These are phyloP conservation scores for Globicephala melas DNA, from an alignment of 2,113 vertebrate species.

Conservation along the genomic window DNA sequence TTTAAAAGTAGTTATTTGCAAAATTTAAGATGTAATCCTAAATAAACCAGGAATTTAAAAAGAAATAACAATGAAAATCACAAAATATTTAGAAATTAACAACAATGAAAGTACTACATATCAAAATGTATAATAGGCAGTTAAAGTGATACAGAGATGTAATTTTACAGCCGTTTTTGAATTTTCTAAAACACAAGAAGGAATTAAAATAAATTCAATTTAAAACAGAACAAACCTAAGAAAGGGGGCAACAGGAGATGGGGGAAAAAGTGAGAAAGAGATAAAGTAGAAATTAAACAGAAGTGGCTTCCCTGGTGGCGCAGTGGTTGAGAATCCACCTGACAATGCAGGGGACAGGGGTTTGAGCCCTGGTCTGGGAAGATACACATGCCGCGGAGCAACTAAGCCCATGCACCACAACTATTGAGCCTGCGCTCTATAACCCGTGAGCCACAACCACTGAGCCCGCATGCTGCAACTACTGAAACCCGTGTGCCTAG, in stretches of 20 bases:
- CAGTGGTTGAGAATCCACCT: too few species aligned
- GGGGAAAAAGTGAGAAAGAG: background rate
- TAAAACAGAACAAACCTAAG: background rate
- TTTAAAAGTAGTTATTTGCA: background rate
- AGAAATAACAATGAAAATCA: background rate
- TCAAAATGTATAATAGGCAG: background rate
- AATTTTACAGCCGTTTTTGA: background rate
- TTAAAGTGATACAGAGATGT: background rate
- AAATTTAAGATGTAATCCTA: constrained; percentile 10
- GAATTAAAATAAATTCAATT: background rate
- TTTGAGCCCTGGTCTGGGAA: too few species aligned
- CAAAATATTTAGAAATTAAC: background rate
- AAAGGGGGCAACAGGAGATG: background rate
- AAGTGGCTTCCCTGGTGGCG: background rate
- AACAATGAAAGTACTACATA: background rate
- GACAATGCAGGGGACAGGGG: too few species aligned
- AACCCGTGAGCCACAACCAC: too few species aligned
- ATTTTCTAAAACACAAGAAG: background rate
- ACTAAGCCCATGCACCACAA: too few species aligned
- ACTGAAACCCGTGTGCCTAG: too few species aligned
- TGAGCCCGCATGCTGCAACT: too few species aligned
- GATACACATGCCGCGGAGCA: too few species aligned
- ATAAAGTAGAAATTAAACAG: background rate
- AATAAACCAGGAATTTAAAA: background rate
- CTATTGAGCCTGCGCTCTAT: too few species aligned